Percentiles rank a stretch among this genome's conserved stretches.
Evolutionary conservation across 2,888 invertebrate species (phyloP).

Genomic region (Slavum lentiscoides): DNA sequence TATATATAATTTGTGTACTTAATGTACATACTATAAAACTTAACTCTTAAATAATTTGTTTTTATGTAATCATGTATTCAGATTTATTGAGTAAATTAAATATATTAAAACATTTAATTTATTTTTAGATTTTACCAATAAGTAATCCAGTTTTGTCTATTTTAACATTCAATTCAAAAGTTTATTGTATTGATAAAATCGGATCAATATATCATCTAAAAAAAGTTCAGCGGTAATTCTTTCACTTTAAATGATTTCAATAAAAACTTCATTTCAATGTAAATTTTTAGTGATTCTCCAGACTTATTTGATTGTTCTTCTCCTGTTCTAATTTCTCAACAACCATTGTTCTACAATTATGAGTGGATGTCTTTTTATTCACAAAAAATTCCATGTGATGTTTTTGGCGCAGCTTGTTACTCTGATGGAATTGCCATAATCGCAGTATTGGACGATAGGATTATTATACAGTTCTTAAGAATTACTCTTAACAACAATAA

Average conservation of each 20-base stretch:
- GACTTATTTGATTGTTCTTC: slow-evolving; percentile 38
- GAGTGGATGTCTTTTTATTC: slow-evolving; percentile 23
- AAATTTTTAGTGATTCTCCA: slow-evolving; percentile 35
- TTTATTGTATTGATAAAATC: slow-evolving; percentile 40
- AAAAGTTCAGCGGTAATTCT: slow-evolving; percentile 37
- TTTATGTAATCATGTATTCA: no score
- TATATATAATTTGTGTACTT: no score
- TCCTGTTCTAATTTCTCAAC: not conserved
- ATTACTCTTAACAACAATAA: slow-evolving; percentile 9
- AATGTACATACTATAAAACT: no score
- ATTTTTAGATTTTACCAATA: slow-evolving; percentile 31
- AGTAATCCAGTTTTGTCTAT: slow-evolving; percentile 19
- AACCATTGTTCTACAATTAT: not conserved
- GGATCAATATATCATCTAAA: slow-evolving; percentile 31
- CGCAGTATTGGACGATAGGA: not conserved
- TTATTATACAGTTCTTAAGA: slow-evolving; percentile 26
- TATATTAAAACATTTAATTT: no score
- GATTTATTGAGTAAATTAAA: no score
- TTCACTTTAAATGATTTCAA: not conserved
- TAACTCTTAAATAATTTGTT: no score
- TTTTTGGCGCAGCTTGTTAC: slow-evolving; percentile 8
- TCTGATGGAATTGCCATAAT: slow-evolving; percentile 32
- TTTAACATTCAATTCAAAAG: slow-evolving; percentile 34
- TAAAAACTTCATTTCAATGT: not conserved
- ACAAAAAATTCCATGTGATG: slow-evolving; percentile 28